phyloP scores from a whole-genome alignment of 1,140 invertebrate genomes.

The Penaeus indicus region DNA sequence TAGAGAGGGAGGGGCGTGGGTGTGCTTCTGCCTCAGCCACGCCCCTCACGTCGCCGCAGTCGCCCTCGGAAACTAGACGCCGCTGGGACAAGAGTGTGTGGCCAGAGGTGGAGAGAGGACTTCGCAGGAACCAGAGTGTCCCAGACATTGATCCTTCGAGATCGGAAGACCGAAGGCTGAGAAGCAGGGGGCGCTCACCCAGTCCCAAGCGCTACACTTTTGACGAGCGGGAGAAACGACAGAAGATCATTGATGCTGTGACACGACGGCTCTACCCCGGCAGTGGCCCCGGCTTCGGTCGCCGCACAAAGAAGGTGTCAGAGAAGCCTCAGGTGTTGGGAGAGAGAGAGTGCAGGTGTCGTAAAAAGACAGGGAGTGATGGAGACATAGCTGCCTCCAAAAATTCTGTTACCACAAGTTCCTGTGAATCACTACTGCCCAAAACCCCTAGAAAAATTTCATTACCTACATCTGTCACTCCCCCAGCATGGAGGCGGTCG shows the following conservation, averaged over 20 bases:
- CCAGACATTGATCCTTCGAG: slow-evolving; percentile 45
- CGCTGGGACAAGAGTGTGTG: slow-evolving; percentile 65
- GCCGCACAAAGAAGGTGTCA: slow-evolving; percentile 1
- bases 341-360: slow-evolving; percentile 46
- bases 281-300: slow-evolving; percentile 34
- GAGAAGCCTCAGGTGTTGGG: neutral
- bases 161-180: neutral
- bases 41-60: slow-evolving; percentile 49
- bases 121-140: slow-evolving; percentile 62
- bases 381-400: neutral
- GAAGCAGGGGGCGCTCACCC: neutral
- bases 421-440: slow-evolving; percentile 6
- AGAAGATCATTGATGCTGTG: slow-evolving; percentile 58
- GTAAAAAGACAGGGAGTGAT: slow-evolving; percentile 17
- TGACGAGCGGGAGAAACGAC: slow-evolving; percentile 47
- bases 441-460: neutral
- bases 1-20: slow-evolving; percentile 17
- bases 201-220: neutral
- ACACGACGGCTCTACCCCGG: slow-evolving; percentile 57
- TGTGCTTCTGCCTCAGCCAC: slow-evolving; percentile 29
- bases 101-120: slow-evolving; percentile 61
- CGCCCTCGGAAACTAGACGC: slow-evolving; percentile 61
- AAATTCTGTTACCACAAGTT: too few species aligned
- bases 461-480: neutral
- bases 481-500: slow-evolving; percentile 19